Conservation (phyloP, 2,888 invertebrate species). For the Lobophora halterata region DNA sequence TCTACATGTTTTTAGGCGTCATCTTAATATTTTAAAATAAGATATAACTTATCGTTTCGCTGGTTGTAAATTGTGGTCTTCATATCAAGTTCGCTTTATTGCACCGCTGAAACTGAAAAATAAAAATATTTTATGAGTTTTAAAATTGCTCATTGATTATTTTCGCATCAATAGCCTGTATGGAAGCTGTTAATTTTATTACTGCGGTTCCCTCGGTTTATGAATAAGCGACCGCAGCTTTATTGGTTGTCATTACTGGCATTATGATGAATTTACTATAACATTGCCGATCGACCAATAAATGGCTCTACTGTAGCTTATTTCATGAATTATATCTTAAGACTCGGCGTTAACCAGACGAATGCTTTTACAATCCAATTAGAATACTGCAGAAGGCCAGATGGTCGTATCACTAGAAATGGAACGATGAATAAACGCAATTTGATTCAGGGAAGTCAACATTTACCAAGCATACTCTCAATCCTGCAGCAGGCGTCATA, state of each 20-base stretch:
- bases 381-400: conserved; percentile 1
- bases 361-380: conserved; percentile 3
- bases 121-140: conserved; percentile 9
- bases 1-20: too few relatives aligned
- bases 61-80: too few relatives aligned
- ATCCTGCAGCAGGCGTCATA: conserved; percentile 67
- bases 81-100: too few relatives aligned
- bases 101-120: too few relatives aligned
- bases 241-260: conserved; percentile 50
- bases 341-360: conserved; percentile 2
- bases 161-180: conserved; percentile 30
- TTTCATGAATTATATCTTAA: conserved; percentile 18
- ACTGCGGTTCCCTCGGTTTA: conserved; percentile 43
- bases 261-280: conserved; percentile 38
- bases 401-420: conserved; percentile 1
- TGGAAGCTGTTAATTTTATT: conserved; percentile 55
- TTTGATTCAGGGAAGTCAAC: conserved; percentile 39
- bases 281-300: conserved; percentile 35
- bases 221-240: conserved; percentile 41
- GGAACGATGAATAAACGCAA: conserved; percentile 17
- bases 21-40: too few relatives aligned
- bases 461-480: conserved; percentile 50
- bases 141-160: conserved; percentile 21
- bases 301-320: conserved; percentile 30
- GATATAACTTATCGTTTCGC: too few relatives aligned